Evolutionary conservation across 2,888 invertebrate genomes (phyloP), one percentile per base, ranked within the genome.

Genomic region (Harpalus rubripes): DNA sequence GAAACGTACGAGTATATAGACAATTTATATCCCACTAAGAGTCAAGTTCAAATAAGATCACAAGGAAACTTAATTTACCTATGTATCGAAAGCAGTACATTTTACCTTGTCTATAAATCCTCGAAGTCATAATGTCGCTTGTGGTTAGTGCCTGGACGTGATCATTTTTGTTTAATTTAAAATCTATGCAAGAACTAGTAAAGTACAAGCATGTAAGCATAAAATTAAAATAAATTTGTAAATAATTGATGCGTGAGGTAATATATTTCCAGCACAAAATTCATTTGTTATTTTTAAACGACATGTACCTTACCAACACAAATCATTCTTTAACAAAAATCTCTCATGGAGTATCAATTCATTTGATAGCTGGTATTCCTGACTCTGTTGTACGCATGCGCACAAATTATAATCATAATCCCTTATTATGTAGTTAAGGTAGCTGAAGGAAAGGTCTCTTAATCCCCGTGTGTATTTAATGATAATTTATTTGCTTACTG

Each of bases 401-500:
- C 80, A 80, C 59, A 80, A 80, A 78, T 78, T 76, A 76, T 76
- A 76, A 79, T 79, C 56, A 78, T 78, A 61, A 80, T 59, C 80
- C 80, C 80, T 61, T 61, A 80, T 80, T 80, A 80, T 80, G 80
- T 80, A 80, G 61, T 80, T 80, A 80, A 32, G 61, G 39, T 16
- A 80, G 61, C 59, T 61, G 18, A 61, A 80, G 61, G n/a, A 80
- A 80, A 59, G 56, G 52, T 61, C 59, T 41, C 41, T 58, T 78
- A 80, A 80, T 80, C 80, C 80, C 58, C 41, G 61, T 41, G 63
- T 41, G 59, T 59, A 78, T 61, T 61, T 80, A 80, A 80, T 80
- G 61, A 80, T 80, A 80, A 80, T 80, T 80, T 80, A 80, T 80
- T 80, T 80, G 80, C 80, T 80, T 61, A 80, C 78, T 56, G 59